Evolutionary conservation across 2,888 invertebrate genomes (phyloP), one percentile per base, ranked within the genome.

Genomic region (Trimorus sp.): DNA sequence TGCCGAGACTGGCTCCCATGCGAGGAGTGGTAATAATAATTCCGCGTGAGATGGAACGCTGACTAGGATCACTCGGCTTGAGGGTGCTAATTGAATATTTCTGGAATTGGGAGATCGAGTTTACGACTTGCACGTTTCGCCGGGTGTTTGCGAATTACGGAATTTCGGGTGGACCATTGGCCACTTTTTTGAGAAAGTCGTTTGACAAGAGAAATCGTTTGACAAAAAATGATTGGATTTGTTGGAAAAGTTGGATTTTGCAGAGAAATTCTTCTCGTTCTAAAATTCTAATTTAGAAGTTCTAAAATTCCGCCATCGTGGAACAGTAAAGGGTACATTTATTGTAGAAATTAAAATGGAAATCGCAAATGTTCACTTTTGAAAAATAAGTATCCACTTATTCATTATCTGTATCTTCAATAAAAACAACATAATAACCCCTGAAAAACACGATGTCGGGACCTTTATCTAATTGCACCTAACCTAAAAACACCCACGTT

Each of bases 11-110:
- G 56, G n/a, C 36, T 69, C 36, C 56, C n/a, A 36, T 48, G 42
- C 38, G 53, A 53, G 37, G 65, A 53, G 37, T 56, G 6, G 40
- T 48, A 54, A 45, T 68, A 42, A 68, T 56, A 68, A 68, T 45
- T 66, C 14, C 15, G 45, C 45, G n/a, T 15, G 26, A 62, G 42
- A 62, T 15, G 36, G 45, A 62, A 45, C 42, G 37, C 11, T 48
- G 37, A 62, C 26, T 48, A 40, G 26, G 42, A 63, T 63, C 45
- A 48, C 48, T 48, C 42, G 8, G 84, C 76, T 79, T 65, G 56
- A 73, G 62, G 58, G 42, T 37, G 63, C 49, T 73, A 73, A 73
- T 73, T 73, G 63, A 63, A 48, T 63, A 63, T 73, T 56, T 54
- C 63, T 16, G 37, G 48, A 73, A 63, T 48, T 65, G 63, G 37